Evolutionary conservation across 1,140 invertebrate genomes (phyloP).

Genomic region (Reticulitermes speratus): DNA sequence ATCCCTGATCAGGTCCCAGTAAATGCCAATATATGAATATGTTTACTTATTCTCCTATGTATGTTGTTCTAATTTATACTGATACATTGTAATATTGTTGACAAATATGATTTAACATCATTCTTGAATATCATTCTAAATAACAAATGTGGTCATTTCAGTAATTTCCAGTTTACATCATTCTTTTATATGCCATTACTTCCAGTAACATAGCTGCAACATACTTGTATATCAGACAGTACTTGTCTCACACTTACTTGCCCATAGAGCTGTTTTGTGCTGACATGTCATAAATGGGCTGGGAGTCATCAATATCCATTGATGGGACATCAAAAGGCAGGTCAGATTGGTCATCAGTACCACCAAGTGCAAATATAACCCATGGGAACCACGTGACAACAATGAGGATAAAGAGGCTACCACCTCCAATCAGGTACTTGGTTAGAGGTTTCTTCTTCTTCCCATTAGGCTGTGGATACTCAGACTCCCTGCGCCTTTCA

Average conservation of each 20-base stretch:
- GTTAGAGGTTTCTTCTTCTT: constrained; percentile 73
- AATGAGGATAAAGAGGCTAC: constrained; percentile 82
- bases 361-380: constrained; percentile 92
- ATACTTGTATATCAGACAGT: no score
- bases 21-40: no score
- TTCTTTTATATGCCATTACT: no score
- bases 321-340: constrained; percentile 80
- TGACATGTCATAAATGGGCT: constrained; percentile 83
- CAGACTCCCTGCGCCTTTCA: constrained; percentile 81
- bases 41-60: no score
- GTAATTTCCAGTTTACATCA: no score
- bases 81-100: no score
- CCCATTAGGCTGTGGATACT: constrained; percentile 88
- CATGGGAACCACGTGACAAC: constrained; percentile 97
- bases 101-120: no score
- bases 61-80: no score
- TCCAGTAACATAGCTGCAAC: no score
- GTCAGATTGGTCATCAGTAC: constrained; percentile 88
- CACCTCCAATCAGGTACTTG: constrained; percentile 91
- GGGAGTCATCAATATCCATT: constrained; percentile 83
- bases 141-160: no score
- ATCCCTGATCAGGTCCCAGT: no score
- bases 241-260: background rate
- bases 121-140: no score
- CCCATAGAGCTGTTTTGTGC: constrained; percentile 57